Percentiles rank a stretch among this genome's conserved stretches.
Conservation (phyloP, 2,797 vertebrate species). For the Xenentodon cancila region DNA sequence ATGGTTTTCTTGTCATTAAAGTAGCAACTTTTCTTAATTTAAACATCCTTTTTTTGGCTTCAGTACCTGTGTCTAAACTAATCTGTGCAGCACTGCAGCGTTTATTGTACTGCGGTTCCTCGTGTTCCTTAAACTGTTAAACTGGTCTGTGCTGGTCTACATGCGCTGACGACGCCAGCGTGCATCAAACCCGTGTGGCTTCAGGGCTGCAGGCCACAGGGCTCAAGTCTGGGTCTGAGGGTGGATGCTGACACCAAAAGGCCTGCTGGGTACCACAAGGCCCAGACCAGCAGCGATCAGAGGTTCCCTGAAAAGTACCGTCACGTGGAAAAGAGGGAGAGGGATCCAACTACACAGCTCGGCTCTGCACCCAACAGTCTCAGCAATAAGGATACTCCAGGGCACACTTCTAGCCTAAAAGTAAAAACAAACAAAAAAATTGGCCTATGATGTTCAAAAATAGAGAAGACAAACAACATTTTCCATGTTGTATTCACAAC, state of each 20-base stretch:
- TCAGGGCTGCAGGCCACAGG: slow-evolving; percentile 47
- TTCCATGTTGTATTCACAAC: too few relatives aligned
- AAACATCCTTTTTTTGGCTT: background rate
- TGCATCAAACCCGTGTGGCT: slow-evolving; percentile 58
- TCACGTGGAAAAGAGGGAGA: slow-evolving; percentile 12
- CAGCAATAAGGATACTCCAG: background rate
- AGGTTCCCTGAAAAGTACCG: slow-evolving; percentile 28
- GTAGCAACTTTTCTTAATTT: too few relatives aligned
- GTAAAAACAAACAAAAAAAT: too few relatives aligned
- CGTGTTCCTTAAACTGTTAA: slow-evolving; percentile 42
- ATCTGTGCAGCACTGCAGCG: slow-evolving; percentile 8
- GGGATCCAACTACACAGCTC: background rate
- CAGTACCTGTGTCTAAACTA: slow-evolving; percentile 4
- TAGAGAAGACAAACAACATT: too few relatives aligned
- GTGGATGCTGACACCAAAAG: slow-evolving; percentile 65
- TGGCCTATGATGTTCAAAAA: too few relatives aligned
- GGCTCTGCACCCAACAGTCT: background rate
- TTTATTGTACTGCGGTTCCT: slow-evolving; percentile 26
- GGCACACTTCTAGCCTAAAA: background rate
- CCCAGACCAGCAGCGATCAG: slow-evolving; percentile 32
- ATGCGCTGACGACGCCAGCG: slow-evolving; percentile 35
- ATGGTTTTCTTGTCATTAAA: background rate
- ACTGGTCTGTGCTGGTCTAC: slow-evolving; percentile 45
- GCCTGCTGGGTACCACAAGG: slow-evolving; percentile 17
- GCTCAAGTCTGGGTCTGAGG: slow-evolving; percentile 61